Conservation (phyloP, 2,888 invertebrate species). For the Agrochola macilenta region DNA sequence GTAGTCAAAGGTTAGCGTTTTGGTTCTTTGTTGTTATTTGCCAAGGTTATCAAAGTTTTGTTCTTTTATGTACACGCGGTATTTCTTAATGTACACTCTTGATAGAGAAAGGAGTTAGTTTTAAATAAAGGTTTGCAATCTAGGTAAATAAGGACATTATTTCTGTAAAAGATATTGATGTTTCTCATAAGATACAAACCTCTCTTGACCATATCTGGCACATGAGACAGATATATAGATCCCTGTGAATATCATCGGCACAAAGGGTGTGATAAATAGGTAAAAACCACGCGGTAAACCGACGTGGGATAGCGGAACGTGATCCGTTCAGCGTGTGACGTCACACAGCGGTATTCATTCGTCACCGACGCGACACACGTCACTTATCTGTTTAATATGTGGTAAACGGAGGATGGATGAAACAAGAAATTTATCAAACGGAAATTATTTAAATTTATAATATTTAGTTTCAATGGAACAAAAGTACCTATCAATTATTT, state of each 20-base stretch:
- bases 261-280: background rate
- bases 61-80: background rate
- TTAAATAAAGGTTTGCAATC: background rate
- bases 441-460: background rate
- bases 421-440: background rate
- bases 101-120: background rate
- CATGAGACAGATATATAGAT: background rate
- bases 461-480: background rate
- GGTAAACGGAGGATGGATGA: background rate
- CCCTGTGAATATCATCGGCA: background rate
- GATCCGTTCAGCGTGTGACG: background rate
- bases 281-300: constrained; percentile 56
- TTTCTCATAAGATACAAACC: background rate
- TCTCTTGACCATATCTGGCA: background rate
- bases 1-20: background rate
- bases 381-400: background rate
- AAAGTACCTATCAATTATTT: background rate
- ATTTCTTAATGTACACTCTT: background rate
- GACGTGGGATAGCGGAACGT: background rate
- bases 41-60: background rate
- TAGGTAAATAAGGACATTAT: background rate
- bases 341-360: constrained; percentile 3
- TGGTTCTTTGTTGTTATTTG: background rate
- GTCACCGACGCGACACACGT: constrained; percentile 36
- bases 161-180: background rate